Evolutionary conservation across 2,888 invertebrate genomes (phyloP).

Genomic region (Stegophylla sp.): DNA sequence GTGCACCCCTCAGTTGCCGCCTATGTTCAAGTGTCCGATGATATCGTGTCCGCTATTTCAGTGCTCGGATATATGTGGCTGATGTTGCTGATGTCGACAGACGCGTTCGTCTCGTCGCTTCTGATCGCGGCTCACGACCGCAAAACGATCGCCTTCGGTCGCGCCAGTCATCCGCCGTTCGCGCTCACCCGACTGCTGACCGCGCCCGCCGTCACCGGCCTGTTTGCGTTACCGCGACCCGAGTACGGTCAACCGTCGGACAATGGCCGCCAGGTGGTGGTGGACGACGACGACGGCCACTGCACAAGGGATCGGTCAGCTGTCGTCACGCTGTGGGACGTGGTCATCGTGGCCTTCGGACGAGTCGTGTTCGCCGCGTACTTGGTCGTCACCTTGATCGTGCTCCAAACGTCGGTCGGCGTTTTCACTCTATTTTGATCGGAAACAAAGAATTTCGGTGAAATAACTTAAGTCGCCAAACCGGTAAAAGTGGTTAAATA

Average conservation of each 20-base stretch:
- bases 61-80: slow-evolving; percentile 35
- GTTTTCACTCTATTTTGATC: background rate
- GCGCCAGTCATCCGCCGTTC: slow-evolving; percentile 37
- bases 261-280: too few species aligned
- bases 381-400: background rate
- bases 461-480: too few species aligned
- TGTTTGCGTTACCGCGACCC: background rate
- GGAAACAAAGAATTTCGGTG: too few species aligned
- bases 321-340: slow-evolving; percentile 16
- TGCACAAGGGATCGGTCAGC: too few species aligned
- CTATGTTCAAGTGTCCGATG: too few species aligned
- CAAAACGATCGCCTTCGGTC: background rate
- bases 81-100: slow-evolving; percentile 29
- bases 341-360: slow-evolving; percentile 19
- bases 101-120: slow-evolving; percentile 18
- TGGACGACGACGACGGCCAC: background rate
- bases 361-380: slow-evolving; percentile 4
- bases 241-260: background rate
- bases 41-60: background rate
- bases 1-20: too few species aligned
- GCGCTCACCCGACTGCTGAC: slow-evolving; percentile 23
- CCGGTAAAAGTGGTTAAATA: too few species aligned
- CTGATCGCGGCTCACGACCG: slow-evolving; percentile 10
- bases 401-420: background rate
- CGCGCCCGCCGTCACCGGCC: background rate